Evolutionary conservation across 2,113 vertebrate genomes (phyloP), one percentile per base, ranked within the genome.

Genomic region (Suricata suricatta): DNA sequence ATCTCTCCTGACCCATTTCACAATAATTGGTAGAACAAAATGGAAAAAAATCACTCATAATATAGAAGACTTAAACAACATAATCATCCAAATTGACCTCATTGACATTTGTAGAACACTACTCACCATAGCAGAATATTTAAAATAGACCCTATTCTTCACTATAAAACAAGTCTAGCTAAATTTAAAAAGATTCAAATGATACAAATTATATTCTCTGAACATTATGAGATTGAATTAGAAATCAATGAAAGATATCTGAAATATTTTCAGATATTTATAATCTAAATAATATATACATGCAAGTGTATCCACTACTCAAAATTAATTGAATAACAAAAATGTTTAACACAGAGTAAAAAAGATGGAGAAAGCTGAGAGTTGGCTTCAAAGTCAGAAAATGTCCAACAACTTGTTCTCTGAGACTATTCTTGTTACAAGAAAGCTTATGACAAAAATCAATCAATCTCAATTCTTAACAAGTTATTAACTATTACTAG

Each of bases 181-280:
- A 38, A 90, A 76, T 80, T 89, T 21, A 74, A 89, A 92, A 92
- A 13, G 44, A 72, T 80, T 87, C 29, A 35, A 95, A 82, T 93
- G 17, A 90, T 60, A 76, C 47, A 87, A 82, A 93, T 68, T 52
- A 77, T 69, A 3, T 77, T 93, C 25, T 87, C 66, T 90, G 80
- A 60, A 25, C 11, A 85, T n/a, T 71, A 29, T 79, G 52, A 25
- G 3, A 57, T 16, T 85, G n/a, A 66, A 87, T 57, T 82, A 82
- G 16, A 93, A 86, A 90, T 69, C 17, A 64, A 38, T 64, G 69
- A 54, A 57, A 50, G 33, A 44, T 63, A 64, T 57, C 23, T 80
- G 44, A 85, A 79, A 84, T 84, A 80, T 6, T 54, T 9, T 44
- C 66, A 92, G 71, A 38, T 89, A 92, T 74, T 88, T 88, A 44